Evolutionary conservation across 2,797 vertebrate species (phyloP), one percentile per base, ranked within the genome.

Genomic region (Liparis tanakae): DNA sequence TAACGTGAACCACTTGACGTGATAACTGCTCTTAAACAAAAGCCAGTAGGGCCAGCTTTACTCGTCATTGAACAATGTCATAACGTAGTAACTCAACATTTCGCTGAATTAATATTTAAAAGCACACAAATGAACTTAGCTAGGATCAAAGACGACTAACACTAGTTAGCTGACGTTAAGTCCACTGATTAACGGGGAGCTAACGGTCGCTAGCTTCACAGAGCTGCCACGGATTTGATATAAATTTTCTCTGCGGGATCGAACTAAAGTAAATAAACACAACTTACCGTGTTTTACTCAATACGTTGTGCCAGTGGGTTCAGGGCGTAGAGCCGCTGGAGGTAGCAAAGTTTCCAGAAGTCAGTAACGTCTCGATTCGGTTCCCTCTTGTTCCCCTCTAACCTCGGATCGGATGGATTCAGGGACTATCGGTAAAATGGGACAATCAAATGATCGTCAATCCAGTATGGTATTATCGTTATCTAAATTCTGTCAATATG

Each of bases 371-470:
- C 12, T 80, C 33, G 59, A 59, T 43, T 39, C 2, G 3, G 20
- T 18, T 33, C 10, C 9, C 1, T 4, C 8, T 2, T 10, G 9
- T 33, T 57, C 53, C 44, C 0, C 8, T 1, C 2, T 13, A 14
- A 14, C 0, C 5, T 0, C 1, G 9, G 6, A 0, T n/a, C 2
- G 50, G 85, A 3, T 69, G 6, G 72, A 0, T 89, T 86, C 72
- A 74, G 0, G 2, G 3, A 1, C 0, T 0, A 0, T 0, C 12
- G 0, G 0, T 0, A 41, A 17, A 50, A 41, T 72, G 1, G 58
- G 67, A 13, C 53, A 60, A 43, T 1, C 0, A 0, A 3, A 0
- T 0, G 0, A 14, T 3, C 0, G 0, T 36, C 1, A 7, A 5
- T 59, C 5, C 3, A 3, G 0, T 12, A 0, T 5, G 6, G 2